phyloP scores from a whole-genome alignment of 1,140 invertebrate genomes.

The Eumaeus atala region DNA sequence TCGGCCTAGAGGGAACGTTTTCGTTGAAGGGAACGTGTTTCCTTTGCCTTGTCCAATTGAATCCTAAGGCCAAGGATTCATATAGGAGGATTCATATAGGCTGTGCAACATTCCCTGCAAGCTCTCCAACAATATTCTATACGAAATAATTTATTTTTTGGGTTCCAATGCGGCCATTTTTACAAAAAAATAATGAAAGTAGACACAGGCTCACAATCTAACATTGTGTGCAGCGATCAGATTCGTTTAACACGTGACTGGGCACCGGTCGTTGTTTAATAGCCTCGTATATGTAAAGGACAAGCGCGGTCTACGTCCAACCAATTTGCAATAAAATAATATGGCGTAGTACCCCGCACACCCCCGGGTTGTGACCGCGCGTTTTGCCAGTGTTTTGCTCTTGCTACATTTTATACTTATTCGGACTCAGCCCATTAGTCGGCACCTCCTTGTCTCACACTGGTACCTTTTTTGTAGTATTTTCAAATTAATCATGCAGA shows the following conservation, averaged over 20 bases:
- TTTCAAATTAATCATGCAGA: constrained; percentile 1
- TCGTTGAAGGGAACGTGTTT: no score
- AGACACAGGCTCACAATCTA: constrained; percentile 32
- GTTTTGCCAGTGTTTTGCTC: constrained; percentile 44
- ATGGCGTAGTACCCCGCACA: constrained; percentile 46
- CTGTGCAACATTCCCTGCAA: no score
- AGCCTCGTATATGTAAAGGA: constrained; percentile 70
- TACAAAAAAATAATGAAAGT: no score
- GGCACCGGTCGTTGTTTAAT: constrained; percentile 65
- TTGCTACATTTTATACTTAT: constrained; percentile 44
- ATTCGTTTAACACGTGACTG: constrained; percentile 71
- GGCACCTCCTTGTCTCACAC: constrained; percentile 48
- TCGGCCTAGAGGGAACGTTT: no score
- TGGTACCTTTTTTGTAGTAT: constrained; percentile 28
- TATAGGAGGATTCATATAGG: no score
- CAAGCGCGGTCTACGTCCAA: constrained; percentile 62
- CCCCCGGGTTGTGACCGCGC: constrained; percentile 41
- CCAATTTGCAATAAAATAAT: constrained; percentile 74
- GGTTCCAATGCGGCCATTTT: no score
- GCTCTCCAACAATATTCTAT: no score
- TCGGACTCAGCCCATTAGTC: constrained; percentile 44
- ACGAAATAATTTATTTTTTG: no score
- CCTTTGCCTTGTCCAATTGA: no score
- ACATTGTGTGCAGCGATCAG: constrained; percentile 60
- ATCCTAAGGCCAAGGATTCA: no score